These are phyloP conservation scores for Phytoseiulus persimilis DNA, from an alignment of 2,888 invertebrate genomes.

Conservation along the genomic window DNA sequence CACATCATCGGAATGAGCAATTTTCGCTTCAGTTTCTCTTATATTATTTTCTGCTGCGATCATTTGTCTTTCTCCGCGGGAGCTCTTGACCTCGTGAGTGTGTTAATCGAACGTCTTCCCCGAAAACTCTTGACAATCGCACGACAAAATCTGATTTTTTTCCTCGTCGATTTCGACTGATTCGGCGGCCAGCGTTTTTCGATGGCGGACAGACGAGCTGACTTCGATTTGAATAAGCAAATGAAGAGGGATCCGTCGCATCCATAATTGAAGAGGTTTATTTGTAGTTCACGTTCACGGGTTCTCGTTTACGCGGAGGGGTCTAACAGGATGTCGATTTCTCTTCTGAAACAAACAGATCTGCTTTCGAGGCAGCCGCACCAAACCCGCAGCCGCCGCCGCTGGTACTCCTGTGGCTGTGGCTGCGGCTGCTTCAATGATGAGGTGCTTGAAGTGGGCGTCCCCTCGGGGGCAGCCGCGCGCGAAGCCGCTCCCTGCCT, in stretches of 20 bases:
- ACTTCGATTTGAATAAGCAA: neutral
- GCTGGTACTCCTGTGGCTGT: neutral
- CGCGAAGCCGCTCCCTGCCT: slow-evolving; percentile 5
- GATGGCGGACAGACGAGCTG: too few relatives aligned
- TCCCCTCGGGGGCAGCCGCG: neutral
- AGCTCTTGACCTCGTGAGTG: neutral
- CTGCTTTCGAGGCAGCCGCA: neutral
- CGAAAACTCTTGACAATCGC: neutral
- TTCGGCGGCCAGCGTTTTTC: too few relatives aligned
- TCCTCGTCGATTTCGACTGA: too few relatives aligned
- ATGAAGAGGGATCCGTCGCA: neutral
- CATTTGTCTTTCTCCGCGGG: neutral
- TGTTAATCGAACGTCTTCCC: neutral
- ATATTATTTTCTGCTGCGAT: neutral
- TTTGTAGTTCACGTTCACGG: neutral
- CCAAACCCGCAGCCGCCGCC: neutral
- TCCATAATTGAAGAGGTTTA: neutral
- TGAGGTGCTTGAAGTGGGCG: neutral
- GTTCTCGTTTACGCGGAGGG: neutral
- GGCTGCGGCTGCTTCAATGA: neutral
- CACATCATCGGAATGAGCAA: neutral
- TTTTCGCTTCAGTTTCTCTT: neutral
- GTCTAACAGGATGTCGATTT: neutral
- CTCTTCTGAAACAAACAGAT: neutral
- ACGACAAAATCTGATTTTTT: neutral